Conservation (phyloP, 2,888 invertebrate genomes). For the Ischnura elegans region DNA sequence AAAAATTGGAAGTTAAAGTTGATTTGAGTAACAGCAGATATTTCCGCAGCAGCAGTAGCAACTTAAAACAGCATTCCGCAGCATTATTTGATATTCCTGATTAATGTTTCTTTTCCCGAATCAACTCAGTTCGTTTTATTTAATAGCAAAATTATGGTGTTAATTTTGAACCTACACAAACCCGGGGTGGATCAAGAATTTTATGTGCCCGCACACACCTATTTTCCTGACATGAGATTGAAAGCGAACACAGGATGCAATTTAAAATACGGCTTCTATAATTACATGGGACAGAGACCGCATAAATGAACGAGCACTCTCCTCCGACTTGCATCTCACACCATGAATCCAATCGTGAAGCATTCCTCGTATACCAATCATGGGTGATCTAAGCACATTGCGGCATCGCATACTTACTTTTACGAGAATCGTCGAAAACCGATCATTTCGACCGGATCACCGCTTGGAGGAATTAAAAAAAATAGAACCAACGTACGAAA, state of each 20-base stretch:
- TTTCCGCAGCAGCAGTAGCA: too few relatives aligned
- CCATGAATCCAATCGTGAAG: background rate
- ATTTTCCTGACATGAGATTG: background rate
- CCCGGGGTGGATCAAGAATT: too few relatives aligned
- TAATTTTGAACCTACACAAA: too few relatives aligned
- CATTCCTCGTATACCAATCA: background rate
- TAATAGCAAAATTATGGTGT: too few relatives aligned
- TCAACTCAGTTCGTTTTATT: too few relatives aligned
- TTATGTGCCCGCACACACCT: background rate
- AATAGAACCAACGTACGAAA: conserved; percentile 5
- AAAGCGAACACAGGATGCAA: background rate
- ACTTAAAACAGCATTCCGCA: too few relatives aligned
- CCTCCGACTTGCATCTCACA: background rate
- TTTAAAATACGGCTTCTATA: background rate
- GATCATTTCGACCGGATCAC: conserved; percentile 10
- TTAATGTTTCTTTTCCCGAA: too few relatives aligned
- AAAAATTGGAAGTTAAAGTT: too few relatives aligned
- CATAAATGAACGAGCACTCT: background rate
- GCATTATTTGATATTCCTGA: too few relatives aligned
- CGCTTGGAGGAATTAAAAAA: conserved; percentile 24
- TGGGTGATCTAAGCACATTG: background rate
- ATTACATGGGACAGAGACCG: background rate
- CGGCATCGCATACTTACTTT: background rate
- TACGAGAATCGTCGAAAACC: background rate
- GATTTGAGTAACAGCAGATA: too few relatives aligned